Percentiles rank a stretch among this genome's conserved stretches.
phyloP scores from a whole-genome alignment of 92 coral and sea anemone species.

The Zoanthus sociatus region DNA sequence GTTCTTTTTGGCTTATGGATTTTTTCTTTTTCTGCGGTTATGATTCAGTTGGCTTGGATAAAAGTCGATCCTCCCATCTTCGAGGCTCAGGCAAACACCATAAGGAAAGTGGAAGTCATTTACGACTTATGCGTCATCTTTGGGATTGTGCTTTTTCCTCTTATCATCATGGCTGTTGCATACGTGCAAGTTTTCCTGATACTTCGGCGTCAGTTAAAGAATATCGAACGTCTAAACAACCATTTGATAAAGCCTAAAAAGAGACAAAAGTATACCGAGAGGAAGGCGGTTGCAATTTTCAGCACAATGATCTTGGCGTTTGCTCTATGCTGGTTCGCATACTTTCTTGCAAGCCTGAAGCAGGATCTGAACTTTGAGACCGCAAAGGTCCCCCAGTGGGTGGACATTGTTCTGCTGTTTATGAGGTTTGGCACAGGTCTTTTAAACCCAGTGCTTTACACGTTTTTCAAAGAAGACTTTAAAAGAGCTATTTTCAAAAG shows the following conservation, averaged over 20 bases:
- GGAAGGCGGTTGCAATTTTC: constrained; percentile 67
- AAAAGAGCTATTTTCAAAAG: constrained; percentile 59
- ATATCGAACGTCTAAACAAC: constrained; percentile 67
- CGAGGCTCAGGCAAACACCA: constrained; percentile 3
- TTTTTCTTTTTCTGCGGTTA: constrained; percentile 57
- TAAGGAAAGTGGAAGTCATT: constrained; percentile 31
- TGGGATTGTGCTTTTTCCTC: constrained; percentile 62
- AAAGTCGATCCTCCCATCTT: background rate
- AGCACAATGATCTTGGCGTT: constrained; percentile 73
- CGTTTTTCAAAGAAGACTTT: constrained; percentile 82
- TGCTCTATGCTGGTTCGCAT: constrained; percentile 78
- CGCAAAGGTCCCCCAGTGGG: constrained; percentile 62
- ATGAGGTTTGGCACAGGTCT: constrained; percentile 69
- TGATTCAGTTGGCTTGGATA: constrained; percentile 72
- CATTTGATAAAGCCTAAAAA: constrained; percentile 52
- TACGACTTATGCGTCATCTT: constrained; percentile 71
- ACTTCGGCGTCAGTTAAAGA: constrained; percentile 57
- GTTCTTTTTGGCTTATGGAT: constrained; percentile 61
- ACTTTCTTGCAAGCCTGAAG: constrained; percentile 69
- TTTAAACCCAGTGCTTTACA: constrained; percentile 75
- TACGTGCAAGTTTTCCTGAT: constrained; percentile 72
- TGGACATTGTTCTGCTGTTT: constrained; percentile 44
- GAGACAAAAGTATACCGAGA: constrained; percentile 63
- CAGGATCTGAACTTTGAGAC: constrained; percentile 52
- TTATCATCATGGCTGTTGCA: constrained; percentile 70